Evolutionary conservation across 2,888 invertebrate genomes (phyloP).

Genomic region (Drosophila macrospina): DNA sequence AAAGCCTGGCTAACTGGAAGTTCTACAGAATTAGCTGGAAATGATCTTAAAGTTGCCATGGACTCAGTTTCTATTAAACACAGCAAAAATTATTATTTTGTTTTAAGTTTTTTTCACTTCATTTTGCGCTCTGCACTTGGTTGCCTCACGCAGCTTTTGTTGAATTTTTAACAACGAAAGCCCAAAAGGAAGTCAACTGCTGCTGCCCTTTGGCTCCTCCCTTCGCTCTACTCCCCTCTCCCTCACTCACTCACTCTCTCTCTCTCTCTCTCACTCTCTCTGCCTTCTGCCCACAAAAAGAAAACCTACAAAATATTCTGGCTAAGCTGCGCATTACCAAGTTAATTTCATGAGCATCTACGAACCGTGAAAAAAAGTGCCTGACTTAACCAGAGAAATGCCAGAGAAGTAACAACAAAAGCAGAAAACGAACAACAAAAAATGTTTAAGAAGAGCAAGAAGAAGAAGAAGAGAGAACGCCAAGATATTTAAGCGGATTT

Average conservation of each 20-base stretch:
- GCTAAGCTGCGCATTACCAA: conserved; percentile 65
- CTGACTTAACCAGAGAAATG: conserved; percentile 78
- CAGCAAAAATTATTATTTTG: too few relatives aligned
- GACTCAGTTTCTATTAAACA: too few relatives aligned
- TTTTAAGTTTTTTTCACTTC: too few relatives aligned
- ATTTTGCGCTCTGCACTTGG: background rate
- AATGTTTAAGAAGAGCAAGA: too few relatives aligned
- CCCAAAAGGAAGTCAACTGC: conserved; percentile 10
- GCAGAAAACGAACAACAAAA: conserved; percentile 46
- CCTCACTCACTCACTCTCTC: background rate
- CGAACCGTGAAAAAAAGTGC: conserved; percentile 48
- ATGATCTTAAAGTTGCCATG: too few relatives aligned
- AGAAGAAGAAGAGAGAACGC: conserved; percentile 1
- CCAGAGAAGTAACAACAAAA: conserved; percentile 27
- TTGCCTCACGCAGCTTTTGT: conserved; percentile 44
- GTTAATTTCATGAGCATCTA: conserved; percentile 63
- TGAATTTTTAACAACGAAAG: conserved; percentile 44
- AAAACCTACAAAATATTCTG: conserved; percentile 22
- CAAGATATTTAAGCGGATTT: conserved; percentile 66
- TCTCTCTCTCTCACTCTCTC: too few relatives aligned
- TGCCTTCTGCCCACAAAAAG: background rate
- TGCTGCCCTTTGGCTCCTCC: background rate
- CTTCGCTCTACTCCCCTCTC: background rate
- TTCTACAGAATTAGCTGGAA: too few relatives aligned
- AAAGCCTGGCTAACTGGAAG: background rate